Base-by-base conservation (phyloP, 92 coral and sea anemone species). In the Phenganax subtilis region DNA sequence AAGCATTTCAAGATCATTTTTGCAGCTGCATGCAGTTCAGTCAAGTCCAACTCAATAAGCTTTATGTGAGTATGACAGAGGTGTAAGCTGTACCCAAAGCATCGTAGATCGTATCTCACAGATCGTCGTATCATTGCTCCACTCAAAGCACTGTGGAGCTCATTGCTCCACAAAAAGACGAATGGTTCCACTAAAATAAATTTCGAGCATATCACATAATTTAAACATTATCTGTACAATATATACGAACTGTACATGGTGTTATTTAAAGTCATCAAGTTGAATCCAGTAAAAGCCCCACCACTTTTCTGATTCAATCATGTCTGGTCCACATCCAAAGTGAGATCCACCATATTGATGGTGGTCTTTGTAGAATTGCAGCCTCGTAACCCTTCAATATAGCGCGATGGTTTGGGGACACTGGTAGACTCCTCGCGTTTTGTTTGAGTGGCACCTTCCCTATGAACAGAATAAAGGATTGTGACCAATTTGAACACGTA, bases 331-430 rank as follows among this genome's bases (percentile, higher is more conserved):
- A 96, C 99, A 80, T 96, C 99, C 25, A 92, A 68, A 11, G 99
- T 96, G 37, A 96, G 88, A 75, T 96, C 99, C 8, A 96, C 97
- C 51, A 89, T 88, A 29, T 90, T 92, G 91, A 92, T 90, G 29
- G 99, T 96, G 6, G 99, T 96, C 88, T 96, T 96, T 77, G 99
- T 96, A 7, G 99, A 96, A 88, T 96, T 92, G 30, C 99, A 96
- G 10, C 99, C 99, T 20, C 99, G 99, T 80, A 96, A 80, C 12
- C 99, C 99, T 61, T 96, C 97, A 57, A 96, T 87, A 73, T 87
- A 96, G 54, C 96, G 87, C 27, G 99, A 90, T 67, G 99, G 99
- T 77, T 92, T 94, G 53, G 98, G 97, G 54, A 94, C 98, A 73
- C 93, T 94, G 7, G 97, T 88, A 15, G 98, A 94, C 15, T 90